Evolutionary conservation across 2,113 vertebrate genomes (phyloP).

Genomic region (Myanophis thanlyinensis): DNA sequence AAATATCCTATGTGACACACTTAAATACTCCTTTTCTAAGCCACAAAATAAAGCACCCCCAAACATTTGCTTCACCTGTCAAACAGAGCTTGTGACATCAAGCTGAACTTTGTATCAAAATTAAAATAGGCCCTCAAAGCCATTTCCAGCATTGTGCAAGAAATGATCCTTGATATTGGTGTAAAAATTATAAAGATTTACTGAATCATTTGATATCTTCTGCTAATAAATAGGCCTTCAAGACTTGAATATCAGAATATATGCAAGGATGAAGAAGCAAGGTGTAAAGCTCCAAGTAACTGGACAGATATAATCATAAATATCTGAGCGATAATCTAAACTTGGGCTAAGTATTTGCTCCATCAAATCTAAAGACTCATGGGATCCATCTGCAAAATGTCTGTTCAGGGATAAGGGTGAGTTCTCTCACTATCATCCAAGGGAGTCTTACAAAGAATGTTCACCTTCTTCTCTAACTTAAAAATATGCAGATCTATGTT

Average conservation of each 20-base stretch:
- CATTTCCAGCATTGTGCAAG: neutral
- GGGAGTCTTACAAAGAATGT: neutral
- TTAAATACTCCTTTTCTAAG: neutral
- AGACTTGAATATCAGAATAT: neutral
- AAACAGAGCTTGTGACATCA: neutral
- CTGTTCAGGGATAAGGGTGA: neutral
- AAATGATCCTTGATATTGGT: neutral
- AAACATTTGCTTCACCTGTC: neutral
- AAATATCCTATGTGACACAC: neutral
- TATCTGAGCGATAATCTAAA: neutral
- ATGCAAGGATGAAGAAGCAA: neutral
- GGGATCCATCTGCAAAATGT: neutral
- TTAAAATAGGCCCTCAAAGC: neutral
- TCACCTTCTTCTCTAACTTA: neutral
- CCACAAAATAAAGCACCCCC: neutral
- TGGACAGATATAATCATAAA: neutral
- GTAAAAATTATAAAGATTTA: neutral
- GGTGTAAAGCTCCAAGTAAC: neutral
- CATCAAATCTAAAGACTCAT: neutral
- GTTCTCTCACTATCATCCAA: neutral
- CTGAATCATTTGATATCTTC: neutral
- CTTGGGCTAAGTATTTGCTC: neutral
- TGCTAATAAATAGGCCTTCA: neutral
- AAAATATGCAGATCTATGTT: neutral
- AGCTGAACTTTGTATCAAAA: neutral